These are phyloP conservation scores for Drosophila macrospina DNA, from an alignment of 2,888 invertebrate species.

Conservation along the genomic window DNA sequence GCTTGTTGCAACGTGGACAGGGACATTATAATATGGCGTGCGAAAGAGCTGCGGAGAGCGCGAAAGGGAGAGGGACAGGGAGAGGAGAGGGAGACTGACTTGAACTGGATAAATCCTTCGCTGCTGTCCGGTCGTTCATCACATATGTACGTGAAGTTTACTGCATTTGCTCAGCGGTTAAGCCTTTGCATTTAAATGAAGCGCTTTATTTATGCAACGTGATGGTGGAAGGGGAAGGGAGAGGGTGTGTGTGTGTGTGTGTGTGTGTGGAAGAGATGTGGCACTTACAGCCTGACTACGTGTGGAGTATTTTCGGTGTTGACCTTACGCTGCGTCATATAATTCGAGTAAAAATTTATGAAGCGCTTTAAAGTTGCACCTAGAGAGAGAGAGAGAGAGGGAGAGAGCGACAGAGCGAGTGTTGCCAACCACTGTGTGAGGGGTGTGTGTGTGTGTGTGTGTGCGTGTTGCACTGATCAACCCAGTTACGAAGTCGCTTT, in stretches of 20 bases:
- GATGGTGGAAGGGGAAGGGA: neutral
- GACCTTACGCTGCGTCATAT: constrained; percentile 16
- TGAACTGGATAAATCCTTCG: constrained; percentile 11
- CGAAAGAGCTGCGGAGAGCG: neutral
- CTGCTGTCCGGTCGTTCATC: constrained; percentile 20
- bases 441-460: constrained; percentile 8
- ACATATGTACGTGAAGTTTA: constrained; percentile 53
- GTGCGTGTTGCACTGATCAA: constrained; percentile 57
- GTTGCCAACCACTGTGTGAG: neutral
- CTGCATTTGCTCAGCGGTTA: constrained; percentile 58
- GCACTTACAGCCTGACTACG: constrained; percentile 1
- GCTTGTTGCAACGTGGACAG: constrained; percentile 32
- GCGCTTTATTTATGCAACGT: constrained; percentile 64
- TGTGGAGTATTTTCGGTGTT: constrained; percentile 12
- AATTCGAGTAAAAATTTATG: constrained; percentile 48
- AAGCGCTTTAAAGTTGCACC: constrained; percentile 30
- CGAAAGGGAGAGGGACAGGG: neutral
- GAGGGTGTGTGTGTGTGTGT: too few species aligned
- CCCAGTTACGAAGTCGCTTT: constrained; percentile 72
- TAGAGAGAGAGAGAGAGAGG: neutral
- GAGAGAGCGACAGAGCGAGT: constrained; percentile 6
- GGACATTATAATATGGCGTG: constrained; percentile 30
- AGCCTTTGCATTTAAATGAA: constrained; percentile 71
- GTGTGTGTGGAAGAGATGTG: too few species aligned
- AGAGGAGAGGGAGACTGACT: neutral